A percentile compares a stretch with the other conserved stretches of the same genome.
These are phyloP conservation scores for Myathropa florea DNA, from an alignment of 2,888 invertebrate species.

Conservation along the genomic window DNA sequence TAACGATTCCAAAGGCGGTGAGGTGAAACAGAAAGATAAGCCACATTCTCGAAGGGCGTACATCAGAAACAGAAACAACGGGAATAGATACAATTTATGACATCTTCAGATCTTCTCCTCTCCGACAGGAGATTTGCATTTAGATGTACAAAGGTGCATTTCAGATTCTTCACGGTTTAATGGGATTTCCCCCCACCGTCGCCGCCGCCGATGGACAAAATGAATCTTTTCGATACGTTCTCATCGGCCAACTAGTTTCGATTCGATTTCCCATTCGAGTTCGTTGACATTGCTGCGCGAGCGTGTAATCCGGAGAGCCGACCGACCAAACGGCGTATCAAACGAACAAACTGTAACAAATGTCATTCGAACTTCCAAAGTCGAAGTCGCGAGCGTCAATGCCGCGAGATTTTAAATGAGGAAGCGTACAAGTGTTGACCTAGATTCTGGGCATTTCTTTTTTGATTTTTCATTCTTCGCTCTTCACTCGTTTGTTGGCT, in stretches of 20 bases:
- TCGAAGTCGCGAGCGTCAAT: background rate
- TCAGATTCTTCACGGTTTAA: slow-evolving; percentile 19
- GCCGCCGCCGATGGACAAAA: background rate
- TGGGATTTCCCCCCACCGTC: background rate
- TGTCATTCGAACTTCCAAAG: slow-evolving; percentile 19
- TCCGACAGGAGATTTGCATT: slow-evolving; percentile 52
- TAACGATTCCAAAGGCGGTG: background rate
- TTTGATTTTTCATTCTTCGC: background rate
- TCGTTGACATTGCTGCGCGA: background rate
- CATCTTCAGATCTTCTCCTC: slow-evolving; percentile 24
- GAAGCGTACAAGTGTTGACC: slow-evolving; percentile 50
- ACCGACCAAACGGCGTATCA: background rate
- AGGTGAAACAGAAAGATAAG: slow-evolving; percentile 6
- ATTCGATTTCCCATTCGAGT: background rate
- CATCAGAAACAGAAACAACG: background rate
- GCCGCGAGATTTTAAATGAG: slow-evolving; percentile 25
- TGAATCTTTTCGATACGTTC: background rate
- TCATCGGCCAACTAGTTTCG: background rate
- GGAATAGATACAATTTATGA: slow-evolving; percentile 49
- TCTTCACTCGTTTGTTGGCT: background rate
- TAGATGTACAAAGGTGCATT: slow-evolving; percentile 38
- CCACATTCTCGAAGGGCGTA: background rate
- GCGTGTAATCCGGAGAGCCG: background rate
- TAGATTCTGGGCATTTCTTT: slow-evolving; percentile 12
- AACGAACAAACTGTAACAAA: slow-evolving; percentile 40